A percentile compares a stretch with the other conserved stretches of the same genome.
Evolutionary conservation across 2,888 invertebrate genomes (phyloP).

Genomic region (Ectropis crepuscularia): DNA sequence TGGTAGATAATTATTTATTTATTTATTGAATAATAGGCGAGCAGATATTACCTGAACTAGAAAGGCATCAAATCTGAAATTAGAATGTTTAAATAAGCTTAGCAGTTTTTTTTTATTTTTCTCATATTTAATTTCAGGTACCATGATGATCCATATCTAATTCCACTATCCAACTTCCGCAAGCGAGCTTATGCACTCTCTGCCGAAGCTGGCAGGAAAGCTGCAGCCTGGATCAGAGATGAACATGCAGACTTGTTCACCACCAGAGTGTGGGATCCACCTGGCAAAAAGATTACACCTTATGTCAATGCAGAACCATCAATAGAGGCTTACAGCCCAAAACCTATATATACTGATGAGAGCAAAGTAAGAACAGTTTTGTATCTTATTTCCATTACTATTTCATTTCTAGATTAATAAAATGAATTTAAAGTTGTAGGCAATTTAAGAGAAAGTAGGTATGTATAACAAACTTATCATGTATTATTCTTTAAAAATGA

Average conservation of each 20-base stretch:
- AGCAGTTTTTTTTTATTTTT: neutral
- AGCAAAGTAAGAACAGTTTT: conserved; percentile 79
- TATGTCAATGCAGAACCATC: conserved; percentile 85
- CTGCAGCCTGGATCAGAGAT: conserved; percentile 92
- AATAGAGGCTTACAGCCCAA: conserved; percentile 89
- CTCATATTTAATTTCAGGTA: conserved; percentile 75
- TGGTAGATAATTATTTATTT: no score
- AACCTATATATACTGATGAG: conserved; percentile 88
- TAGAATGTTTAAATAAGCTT: no score
- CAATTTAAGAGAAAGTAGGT: no score
- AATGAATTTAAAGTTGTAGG: no score
- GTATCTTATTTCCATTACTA: neutral
- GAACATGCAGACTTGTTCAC: conserved; percentile 89
- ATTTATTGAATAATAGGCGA: no score
- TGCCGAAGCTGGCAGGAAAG: conserved; percentile 93
- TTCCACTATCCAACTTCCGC: conserved; percentile 89
- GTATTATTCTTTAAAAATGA: no score
- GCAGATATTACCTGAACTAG: no score
- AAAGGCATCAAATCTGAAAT: no score
- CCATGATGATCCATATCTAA: conserved; percentile 95
- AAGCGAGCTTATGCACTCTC: conserved; percentile 91
- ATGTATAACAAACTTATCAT: no score
- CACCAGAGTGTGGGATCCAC: conserved; percentile 86
- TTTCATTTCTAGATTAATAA: no score
- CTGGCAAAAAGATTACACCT: conserved; percentile 78